Evolutionary conservation across 2,113 vertebrate genomes (phyloP).

Genomic region (Cathartes aura): DNA sequence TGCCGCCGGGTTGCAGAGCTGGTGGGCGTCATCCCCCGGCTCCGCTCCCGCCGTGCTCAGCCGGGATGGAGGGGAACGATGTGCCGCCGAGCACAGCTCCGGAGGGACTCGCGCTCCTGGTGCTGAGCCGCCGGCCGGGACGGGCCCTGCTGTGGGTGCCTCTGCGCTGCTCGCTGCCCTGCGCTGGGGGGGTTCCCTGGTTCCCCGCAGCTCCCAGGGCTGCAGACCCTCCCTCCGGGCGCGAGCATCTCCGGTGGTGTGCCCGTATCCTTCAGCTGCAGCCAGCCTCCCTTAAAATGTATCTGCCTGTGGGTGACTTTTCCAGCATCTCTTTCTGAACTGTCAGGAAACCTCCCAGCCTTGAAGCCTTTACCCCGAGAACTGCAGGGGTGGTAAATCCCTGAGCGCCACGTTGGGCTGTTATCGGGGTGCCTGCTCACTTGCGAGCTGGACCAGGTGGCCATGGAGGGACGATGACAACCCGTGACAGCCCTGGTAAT

Average conservation of each 20-base stretch:
- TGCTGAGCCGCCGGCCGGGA: background rate
- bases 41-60: background rate
- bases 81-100: background rate
- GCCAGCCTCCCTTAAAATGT: rapidly evolving
- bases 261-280: background rate
- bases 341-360: background rate
- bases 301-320: background rate
- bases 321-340: background rate
- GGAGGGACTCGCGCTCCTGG: too few relatives aligned
- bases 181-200: background rate
- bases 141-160: too few relatives aligned
- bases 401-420: rapidly evolving
- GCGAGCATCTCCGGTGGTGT: background rate
- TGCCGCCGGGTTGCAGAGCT: background rate
- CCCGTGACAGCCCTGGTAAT: background rate
- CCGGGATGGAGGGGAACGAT: rapidly evolving
- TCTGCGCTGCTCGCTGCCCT: background rate
- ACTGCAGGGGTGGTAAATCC: background rate
- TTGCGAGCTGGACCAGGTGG: background rate
- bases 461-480: background rate
- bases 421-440: background rate
- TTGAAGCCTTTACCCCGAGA: background rate
- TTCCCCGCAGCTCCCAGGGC: background rate
- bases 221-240: background rate
- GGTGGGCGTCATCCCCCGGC: background rate